Evolutionary conservation across 2,113 vertebrate species (phyloP), one percentile per base, ranked within the genome.

Genomic region (Pseudopipra pipra): DNA sequence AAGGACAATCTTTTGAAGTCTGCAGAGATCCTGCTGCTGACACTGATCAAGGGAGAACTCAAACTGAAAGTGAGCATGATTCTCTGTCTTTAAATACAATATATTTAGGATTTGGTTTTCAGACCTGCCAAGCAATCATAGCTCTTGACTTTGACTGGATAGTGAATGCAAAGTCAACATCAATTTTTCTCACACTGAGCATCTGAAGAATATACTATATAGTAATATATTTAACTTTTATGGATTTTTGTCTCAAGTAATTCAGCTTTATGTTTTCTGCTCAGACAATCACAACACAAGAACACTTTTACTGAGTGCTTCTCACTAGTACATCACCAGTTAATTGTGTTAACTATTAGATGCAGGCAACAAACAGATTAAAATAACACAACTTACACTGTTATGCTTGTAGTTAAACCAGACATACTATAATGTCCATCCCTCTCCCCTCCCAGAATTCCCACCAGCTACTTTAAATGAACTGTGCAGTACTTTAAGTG

Each of bases 1-100:
- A 98, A 98, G 97, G 98, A 95, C 80, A 97, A 91, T 61, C 17
- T 31, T 47, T 52, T 54, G 3, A 19, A 30, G 11, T 67, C 55
- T 89, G 79, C 22, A 93, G 58, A 54, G 21, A 93, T 49, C 28
- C 82, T 76, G 39, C 33, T 76, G 49, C 86, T 90, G 58, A 68
- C 82, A 68, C 6, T 39, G 66, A 85, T 76, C 23, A 56, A 54
- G 30, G 41, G 44, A 90, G 37, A 86, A 89, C 27, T 55, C 9
- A 80, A 52, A 65, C 15, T 43, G 46, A 54, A 91, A 62, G 39
- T 1, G 6, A 90, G 39, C 17, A 22, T 5, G 19, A 10, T 35
- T 90, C 18, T 72, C 7, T 12, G 12, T 55, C 55, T 88, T 63
- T 39, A 86, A 54, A 46, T 2, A 54, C 27, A 61, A 11, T 0